Conservation (phyloP, 1,140 invertebrate species). For the Ylistrum balloti region DNA sequence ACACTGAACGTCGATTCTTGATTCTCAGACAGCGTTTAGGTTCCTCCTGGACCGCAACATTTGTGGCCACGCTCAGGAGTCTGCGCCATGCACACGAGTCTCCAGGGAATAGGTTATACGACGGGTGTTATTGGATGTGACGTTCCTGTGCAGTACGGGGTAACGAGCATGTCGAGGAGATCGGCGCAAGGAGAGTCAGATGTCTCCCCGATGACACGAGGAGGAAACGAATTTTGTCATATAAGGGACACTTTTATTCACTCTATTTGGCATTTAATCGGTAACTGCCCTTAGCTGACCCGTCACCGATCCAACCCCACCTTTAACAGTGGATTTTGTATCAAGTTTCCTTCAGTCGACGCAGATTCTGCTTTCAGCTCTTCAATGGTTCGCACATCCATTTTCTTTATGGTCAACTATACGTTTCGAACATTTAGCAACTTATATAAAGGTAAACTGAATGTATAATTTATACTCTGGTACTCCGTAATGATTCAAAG, state of each 20-base stretch:
- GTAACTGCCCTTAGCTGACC: not conserved
- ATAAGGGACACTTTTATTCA: slow-evolving; percentile 20
- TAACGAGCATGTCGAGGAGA: slow-evolving; percentile 21
- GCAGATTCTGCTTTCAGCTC: not conserved
- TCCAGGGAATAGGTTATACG: not conserved
- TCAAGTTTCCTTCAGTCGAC: not conserved
- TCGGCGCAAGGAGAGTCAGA: not conserved
- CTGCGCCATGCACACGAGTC: not conserved
- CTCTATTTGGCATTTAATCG: slow-evolving; percentile 15
- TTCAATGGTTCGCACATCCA: not conserved
- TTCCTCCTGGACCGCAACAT: not conserved
- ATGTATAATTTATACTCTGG: not conserved
- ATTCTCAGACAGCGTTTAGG: not conserved
- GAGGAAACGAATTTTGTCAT: slow-evolving; percentile 7
- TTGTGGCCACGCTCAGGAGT: not conserved
- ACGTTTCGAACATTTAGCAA: not conserved
- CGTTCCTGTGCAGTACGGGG: not conserved
- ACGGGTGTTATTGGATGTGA: not conserved
- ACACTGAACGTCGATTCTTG: not conserved
- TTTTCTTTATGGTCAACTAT: not conserved
- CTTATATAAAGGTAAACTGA: not conserved
- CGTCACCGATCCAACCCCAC: not conserved
- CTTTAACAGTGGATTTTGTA: not conserved
- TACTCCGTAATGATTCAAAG: not conserved
- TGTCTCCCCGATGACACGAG: not conserved